Percentiles rank a stretch among this genome's conserved stretches.
These are phyloP conservation scores for Icerya purchasi DNA, from an alignment of 2,888 invertebrate genomes.

Conservation along the genomic window DNA sequence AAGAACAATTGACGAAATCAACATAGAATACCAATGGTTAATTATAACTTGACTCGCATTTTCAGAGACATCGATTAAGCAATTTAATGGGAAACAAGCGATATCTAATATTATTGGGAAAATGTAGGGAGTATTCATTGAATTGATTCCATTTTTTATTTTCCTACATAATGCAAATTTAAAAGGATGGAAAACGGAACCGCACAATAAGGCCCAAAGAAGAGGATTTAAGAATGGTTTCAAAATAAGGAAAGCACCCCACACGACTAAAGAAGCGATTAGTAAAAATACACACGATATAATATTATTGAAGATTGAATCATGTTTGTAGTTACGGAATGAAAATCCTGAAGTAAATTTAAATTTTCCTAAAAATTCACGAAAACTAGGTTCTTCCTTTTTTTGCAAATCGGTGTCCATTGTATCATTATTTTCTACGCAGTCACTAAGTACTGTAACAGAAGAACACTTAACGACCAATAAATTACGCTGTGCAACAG, in stretches of 20 bases:
- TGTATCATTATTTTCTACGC: too few relatives aligned
- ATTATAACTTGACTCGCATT: constrained; percentile 8
- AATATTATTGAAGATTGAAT: neutral
- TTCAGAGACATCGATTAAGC: constrained; percentile 15
- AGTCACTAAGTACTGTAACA: too few relatives aligned
- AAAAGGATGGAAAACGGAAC: constrained; percentile 91
- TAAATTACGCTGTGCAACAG: too few relatives aligned
- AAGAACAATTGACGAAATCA: neutral
- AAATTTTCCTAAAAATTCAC: neutral
- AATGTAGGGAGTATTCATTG: constrained; percentile 7
- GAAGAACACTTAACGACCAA: too few relatives aligned
- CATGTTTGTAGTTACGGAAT: neutral
- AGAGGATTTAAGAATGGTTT: constrained; percentile 84
- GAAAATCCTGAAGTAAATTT: neutral
- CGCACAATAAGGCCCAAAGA: constrained; percentile 86
- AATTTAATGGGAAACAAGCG: constrained; percentile 15
- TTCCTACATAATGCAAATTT: constrained; percentile 58
- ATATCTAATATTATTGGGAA: constrained; percentile 24
- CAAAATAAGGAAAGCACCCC: constrained; percentile 57
- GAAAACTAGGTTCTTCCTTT: neutral
- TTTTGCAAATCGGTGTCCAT: too few relatives aligned
- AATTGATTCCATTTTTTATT: constrained; percentile 53
- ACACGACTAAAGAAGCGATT: neutral
- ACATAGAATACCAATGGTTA: neutral
- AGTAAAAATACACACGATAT: neutral